A percentile compares a stretch with the other conserved stretches of the same genome.
Evolutionary conservation across 2,113 vertebrate genomes (phyloP).

Genomic region (Vicugna pacos): DNA sequence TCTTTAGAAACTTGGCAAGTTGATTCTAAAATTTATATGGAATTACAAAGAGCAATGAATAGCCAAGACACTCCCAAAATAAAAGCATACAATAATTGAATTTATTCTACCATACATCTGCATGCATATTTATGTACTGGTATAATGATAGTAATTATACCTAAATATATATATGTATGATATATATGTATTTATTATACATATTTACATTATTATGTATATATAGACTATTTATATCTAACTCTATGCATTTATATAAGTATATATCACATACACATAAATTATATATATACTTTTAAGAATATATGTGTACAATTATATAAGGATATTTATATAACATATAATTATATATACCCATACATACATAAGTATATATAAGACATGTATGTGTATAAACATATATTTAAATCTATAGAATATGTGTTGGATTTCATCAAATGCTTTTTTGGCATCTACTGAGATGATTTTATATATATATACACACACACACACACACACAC

Average conservation of each 20-base stretch:
- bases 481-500: too few relatives aligned
- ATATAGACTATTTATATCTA: constrained; percentile 6
- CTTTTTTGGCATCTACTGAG: background rate
- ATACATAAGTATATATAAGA: background rate
- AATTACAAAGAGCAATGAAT: background rate
- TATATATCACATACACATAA: background rate
- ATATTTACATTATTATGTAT: background rate
- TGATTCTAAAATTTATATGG: constrained; percentile 22
- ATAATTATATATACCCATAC: background rate
- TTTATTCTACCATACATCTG: background rate
- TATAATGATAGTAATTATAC: background rate
- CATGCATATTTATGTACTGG: background rate
- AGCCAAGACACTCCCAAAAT: background rate
- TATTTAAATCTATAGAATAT: constrained; percentile 24
- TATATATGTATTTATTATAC: background rate
- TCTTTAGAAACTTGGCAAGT: background rate
- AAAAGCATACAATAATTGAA: background rate
- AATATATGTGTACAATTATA: constrained; percentile 16
- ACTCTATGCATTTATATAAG: constrained; percentile 19
- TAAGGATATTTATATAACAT: constrained; percentile 23
- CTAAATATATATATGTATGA: background rate
- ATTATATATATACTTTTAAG: constrained; percentile 1
- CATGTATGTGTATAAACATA: background rate
- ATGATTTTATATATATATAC: background rate
- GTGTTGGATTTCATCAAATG: background rate